phyloP scores from a whole-genome alignment of 2,888 invertebrate genomes.

The Hirtodrosophila alboralis region DNA sequence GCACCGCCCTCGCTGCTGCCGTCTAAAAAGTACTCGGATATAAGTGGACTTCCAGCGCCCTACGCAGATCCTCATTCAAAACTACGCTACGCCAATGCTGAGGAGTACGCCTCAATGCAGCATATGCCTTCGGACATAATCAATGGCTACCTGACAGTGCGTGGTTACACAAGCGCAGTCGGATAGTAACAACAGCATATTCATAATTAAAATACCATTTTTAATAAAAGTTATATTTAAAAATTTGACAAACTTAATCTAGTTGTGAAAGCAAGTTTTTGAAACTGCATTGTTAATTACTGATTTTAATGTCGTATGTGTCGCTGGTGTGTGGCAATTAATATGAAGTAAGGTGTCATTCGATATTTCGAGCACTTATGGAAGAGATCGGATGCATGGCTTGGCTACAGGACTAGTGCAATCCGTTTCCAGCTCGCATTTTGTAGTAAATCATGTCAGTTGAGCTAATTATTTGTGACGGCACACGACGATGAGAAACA shows the following conservation, averaged over 20 bases:
- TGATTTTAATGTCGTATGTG: slow-evolving; percentile 3
- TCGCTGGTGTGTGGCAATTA: not conserved
- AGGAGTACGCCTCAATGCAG: slow-evolving; percentile 94
- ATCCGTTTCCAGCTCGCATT: slow-evolving; percentile 32
- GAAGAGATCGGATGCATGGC: slow-evolving; percentile 48
- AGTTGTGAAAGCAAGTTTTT: slow-evolving; percentile 37
- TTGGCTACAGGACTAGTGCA: slow-evolving; percentile 32
- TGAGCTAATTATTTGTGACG: slow-evolving; percentile 17
- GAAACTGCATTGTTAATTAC: slow-evolving; percentile 37
- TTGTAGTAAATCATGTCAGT: slow-evolving; percentile 16
- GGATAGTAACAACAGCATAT: slow-evolving; percentile 74
- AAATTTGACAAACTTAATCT: slow-evolving; percentile 49
- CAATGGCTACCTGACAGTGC: slow-evolving; percentile 93
- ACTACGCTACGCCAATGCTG: slow-evolving; percentile 92
- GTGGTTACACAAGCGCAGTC: slow-evolving; percentile 86
- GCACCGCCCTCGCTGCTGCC: slow-evolving; percentile 96
- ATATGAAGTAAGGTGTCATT: slow-evolving; percentile 8
- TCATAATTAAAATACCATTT: slow-evolving; percentile 18
- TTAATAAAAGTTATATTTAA: slow-evolving; percentile 46
- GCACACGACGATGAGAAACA: slow-evolving; percentile 12
- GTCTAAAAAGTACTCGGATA: slow-evolving; percentile 96
- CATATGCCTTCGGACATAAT: slow-evolving; percentile 96
- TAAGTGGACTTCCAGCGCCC: slow-evolving; percentile 93
- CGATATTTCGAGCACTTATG: slow-evolving; percentile 37
- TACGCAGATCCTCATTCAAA: slow-evolving; percentile 97